Conservation (phyloP, 2,797 vertebrate genomes). For the Gymnothorax javanicus region DNA sequence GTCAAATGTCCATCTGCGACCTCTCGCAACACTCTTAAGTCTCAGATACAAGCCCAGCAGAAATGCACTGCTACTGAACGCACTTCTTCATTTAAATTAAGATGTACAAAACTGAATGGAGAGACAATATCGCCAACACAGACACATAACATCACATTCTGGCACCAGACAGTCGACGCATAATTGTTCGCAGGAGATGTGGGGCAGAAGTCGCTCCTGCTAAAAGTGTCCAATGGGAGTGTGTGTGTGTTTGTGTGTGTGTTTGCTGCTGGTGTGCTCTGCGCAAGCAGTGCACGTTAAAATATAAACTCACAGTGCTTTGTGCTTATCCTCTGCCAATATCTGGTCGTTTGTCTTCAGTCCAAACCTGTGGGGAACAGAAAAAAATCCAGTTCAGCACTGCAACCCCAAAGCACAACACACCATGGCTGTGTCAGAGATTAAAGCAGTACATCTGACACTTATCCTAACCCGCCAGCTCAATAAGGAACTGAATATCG, state of each 20-base stretch:
- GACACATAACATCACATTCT: too few relatives aligned
- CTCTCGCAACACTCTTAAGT: neutral
- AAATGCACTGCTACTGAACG: neutral
- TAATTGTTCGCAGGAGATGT: neutral
- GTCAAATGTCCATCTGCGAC: neutral
- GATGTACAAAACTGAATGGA: neutral
- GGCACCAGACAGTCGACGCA: neutral
- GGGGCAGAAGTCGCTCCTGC: neutral
- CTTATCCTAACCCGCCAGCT: too few relatives aligned
- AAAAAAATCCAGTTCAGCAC: neutral
- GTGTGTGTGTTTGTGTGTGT: neutral
- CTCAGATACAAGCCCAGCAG: neutral
- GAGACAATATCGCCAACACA: neutral
- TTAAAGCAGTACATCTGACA: too few relatives aligned
- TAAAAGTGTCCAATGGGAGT: neutral
- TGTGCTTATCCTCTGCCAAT: slow-evolving; percentile 85
- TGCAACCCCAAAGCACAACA: neutral
- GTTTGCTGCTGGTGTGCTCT: neutral
- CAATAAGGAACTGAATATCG: neutral
- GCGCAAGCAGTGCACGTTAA: neutral
- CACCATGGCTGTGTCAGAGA: too few relatives aligned
- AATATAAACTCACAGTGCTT: slow-evolving; percentile 77
- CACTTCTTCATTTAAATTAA: neutral
- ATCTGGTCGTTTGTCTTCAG: slow-evolving; percentile 87
- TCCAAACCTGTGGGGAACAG: slow-evolving; percentile 70